Base-by-base conservation (phyloP, 2,888 invertebrate species). In the Amphipoea lucens region DNA sequence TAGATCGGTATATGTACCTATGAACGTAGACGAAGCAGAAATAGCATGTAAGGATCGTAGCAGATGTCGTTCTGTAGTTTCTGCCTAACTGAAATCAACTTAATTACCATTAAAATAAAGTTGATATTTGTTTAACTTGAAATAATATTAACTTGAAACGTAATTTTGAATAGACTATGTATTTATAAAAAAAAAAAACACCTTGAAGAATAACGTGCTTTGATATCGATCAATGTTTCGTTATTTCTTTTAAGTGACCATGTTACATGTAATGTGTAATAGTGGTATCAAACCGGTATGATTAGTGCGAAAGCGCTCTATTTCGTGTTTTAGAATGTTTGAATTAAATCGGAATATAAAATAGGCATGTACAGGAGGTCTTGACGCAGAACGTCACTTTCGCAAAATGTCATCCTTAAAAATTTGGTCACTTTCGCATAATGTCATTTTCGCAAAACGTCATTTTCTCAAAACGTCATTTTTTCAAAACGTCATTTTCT, bases 241-340 rank as follows among this genome's bases (percentile, higher is more conserved):
- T 68, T 48, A 29, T 6, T 65, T 65, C 40, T 72, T 42, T 70
- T 67, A 36, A 45, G 45, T 5, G 11, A 17, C 29, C 17, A 20
- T 48, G 2, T 51, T 6, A 51, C 7, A 54, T 20, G 54, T 54
- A 54, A 51, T 20, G 6, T 51, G 17, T 20, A 51, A 74, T 42
- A 7, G 36, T n/a, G 4, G 48, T 57, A 23, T 62, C 12, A 75
- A 80, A 81, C 81, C 66, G 62, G 81, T 69, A 63, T 36, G 36
- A 48, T 74, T 48, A 48, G 45, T 62, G 54, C 51, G 42, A 54
- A 20, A 68, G 40, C 62, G 11, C 66, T 45, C 12, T 29, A 36
- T 65, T 51, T 45, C 36, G 17, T 48, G 29, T 36, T 70, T 66
- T 2, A 54, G 36, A 76, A 62, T 54, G 40, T 40, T 29, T 74